Evolutionary conservation across 2,888 invertebrate genomes (phyloP), one percentile per base, ranked within the genome.

Genomic region (Brachyptera risi): DNA sequence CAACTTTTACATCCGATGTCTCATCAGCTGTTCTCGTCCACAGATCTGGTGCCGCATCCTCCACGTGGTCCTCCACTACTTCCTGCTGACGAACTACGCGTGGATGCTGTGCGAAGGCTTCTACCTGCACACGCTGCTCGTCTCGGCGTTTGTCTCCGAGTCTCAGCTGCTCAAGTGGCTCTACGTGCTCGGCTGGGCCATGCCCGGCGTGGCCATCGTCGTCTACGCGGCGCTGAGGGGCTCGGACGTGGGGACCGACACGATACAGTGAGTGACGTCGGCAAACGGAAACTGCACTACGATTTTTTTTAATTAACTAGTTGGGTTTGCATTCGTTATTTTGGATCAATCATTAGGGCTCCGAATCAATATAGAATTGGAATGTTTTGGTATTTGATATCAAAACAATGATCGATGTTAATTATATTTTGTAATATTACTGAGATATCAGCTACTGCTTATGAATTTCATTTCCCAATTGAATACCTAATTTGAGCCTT

Each of bases 71-170:
- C 83, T 92, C 56, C 92, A 93, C 76, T 94, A 92, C 76, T 92
- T 92, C 71, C 82, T 96, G 67, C 82, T 95, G 63, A 91, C 92
- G 70, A 96, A 92, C 78, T 96, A 96, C 78, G 88, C 92, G 68
- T 96, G 96, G 96, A 96, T 96, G 95, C 82, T 96, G 71, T 93
- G 93, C 78, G 95, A 95, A 76, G 95, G 95, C 0, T 83, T 95
- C 66, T 96, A 96, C 76, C 82, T 96, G 67, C 96, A 96, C 78
- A 96, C 96, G 0, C 85, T 96, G 67, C 85, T 96, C 1, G 94
- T 96, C 19, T 84, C 89, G 66, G 91, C 96, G 3, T 96, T 96
- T 76, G 89, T 93, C 67, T 88, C 91, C 19, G 95, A 96, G 77
- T 86, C 89, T 67, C 86, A 86, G 64, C 82, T 96, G 65, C 81